A percentile compares a stretch with the other conserved stretches of the same genome.
Conservation (phyloP, 2,113 vertebrate genomes). For the Egretta garzetta region DNA sequence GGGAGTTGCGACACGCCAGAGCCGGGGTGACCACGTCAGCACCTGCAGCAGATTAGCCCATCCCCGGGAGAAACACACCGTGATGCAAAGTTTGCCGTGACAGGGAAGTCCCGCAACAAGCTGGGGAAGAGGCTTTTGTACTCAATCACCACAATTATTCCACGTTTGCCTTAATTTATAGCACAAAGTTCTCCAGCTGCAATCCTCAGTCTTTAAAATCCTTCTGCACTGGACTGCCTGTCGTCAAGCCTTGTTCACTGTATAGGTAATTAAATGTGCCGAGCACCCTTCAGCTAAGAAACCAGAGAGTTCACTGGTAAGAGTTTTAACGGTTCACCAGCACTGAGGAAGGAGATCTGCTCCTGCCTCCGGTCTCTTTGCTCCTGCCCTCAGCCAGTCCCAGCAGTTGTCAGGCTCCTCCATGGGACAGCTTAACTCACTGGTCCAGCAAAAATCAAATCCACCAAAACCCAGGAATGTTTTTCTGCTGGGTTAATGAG, state of each 20-base stretch:
- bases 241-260: neutral
- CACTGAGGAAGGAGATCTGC: neutral
- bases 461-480: neutral
- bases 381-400: neutral
- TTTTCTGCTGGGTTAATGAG: neutral
- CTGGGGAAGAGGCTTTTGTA: rapidly evolving
- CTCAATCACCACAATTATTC: neutral
- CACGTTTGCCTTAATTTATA: neutral
- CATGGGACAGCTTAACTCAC: neutral
- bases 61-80: neutral
- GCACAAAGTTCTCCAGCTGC: neutral
- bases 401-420: neutral
- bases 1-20: neutral
- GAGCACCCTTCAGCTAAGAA: neutral
- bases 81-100: rapidly evolving
- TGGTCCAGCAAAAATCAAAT: neutral
- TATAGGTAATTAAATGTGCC: neutral
- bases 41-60: too few relatives aligned
- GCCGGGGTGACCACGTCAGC: rapidly evolving
- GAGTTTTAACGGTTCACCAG: neutral
- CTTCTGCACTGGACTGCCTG: neutral
- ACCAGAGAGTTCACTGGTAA: rapidly evolving
- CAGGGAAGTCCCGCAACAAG: neutral
- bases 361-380: neutral
- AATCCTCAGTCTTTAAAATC: neutral